phyloP scores from a whole-genome alignment of 2,113 vertebrate genomes.

The Sphyrna mokarran region DNA sequence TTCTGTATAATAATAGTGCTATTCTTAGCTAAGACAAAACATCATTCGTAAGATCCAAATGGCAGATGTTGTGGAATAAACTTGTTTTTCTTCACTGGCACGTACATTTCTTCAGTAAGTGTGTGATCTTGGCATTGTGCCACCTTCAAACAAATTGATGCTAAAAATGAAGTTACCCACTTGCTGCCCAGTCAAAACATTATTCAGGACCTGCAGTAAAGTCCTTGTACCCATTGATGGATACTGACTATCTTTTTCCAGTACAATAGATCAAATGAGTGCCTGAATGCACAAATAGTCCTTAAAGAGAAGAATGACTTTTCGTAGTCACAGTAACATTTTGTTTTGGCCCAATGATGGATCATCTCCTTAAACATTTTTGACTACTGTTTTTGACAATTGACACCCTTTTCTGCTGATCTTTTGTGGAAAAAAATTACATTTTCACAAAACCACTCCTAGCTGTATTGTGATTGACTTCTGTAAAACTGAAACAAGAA shows the following conservation, averaged over 20 bases:
- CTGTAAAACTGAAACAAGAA: background rate
- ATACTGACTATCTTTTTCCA: background rate
- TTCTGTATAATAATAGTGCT: background rate
- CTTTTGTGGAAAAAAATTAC: background rate
- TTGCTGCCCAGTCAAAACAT: background rate
- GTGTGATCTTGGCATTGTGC: background rate
- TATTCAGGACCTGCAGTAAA: background rate
- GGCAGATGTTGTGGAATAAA: background rate
- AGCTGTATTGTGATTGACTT: background rate
- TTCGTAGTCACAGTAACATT: background rate
- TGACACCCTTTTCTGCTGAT: no score
- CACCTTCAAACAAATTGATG: background rate
- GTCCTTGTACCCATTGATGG: background rate
- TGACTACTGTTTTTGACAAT: background rate
- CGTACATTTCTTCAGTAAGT: background rate
- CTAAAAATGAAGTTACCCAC: background rate
- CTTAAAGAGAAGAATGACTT: no score
- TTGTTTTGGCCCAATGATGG: background rate
- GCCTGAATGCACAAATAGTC: no score
- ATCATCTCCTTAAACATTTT: background rate
- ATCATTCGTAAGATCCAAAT: background rate
- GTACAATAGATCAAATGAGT: background rate
- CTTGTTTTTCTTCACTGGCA: background rate
- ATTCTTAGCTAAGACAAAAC: background rate
- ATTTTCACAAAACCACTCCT: background rate